Evolutionary conservation across 2,888 invertebrate genomes (phyloP), one percentile per base, ranked within the genome.

Genomic region (Pristionchus entomophagus): DNA sequence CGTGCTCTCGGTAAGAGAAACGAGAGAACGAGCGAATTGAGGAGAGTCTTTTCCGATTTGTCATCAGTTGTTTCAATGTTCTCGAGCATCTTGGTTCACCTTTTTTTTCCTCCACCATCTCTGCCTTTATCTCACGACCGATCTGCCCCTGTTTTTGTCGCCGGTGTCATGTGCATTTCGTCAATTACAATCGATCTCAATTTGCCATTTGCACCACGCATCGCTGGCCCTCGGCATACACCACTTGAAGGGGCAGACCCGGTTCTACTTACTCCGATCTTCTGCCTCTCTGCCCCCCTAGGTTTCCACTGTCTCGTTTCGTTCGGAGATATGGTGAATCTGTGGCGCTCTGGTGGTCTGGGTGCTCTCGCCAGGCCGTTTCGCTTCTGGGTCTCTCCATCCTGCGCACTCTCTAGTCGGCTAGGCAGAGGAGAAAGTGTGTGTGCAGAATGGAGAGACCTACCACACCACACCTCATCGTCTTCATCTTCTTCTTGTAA

Each of bases 121-220:
- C 45, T 45, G 14, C 56, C 22, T 22, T 56, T 56, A 5, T 56
- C 56, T 56, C 56, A 5, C 22, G n/a, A 5, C 5, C 56, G n/a
- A n/a, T n/a, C n/a, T n/a, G n/a, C n/a, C 56, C 10, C 8, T 5
- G 22, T 56, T 56, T 14, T 22, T 22, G 22, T n/a, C 56, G 56
- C 5, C 22, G 14, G 56, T 22, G 5, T 56, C 56, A 5, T 5
- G 56, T 22, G 45, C 45, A 45, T 17, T 22, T 56, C 19, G 56
- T 22, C 56, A 56, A 5, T 56, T 22, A 56, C 45, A 45, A 26
- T 22, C 59, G n/a, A 22, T 26, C 10, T 2, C 78, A 80, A 80
- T 80, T 51, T 49, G 78, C 51, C 22, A 80, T 51, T 49, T 26
- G 32, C 78, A 80, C 78, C 78, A 51, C 32, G 78, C 78, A 80